Base-by-base conservation (phyloP, 1,140 invertebrate species). In the Acromyrmex heyeri region DNA sequence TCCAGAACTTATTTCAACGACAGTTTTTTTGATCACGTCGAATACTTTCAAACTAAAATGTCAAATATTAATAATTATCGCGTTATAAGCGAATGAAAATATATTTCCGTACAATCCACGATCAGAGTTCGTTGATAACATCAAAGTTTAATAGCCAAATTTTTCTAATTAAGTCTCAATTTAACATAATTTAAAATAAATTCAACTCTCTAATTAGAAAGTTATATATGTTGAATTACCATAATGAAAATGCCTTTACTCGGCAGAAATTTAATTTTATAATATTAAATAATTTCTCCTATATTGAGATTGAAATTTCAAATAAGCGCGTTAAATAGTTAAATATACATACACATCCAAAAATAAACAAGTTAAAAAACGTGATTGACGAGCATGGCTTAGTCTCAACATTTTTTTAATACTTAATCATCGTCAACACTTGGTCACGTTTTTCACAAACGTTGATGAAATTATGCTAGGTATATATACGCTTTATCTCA, bases 401-500 rank as follows among this genome's bases (percentile, higher is more conserved):
- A 82, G 72, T 50, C 24, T 73, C 18, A 55, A 14, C 53, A 7
- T 34, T 44, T 44, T 34, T 83, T 75, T 75, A 44, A 83, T 61
- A 83, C 27, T 24, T 75, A 61, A 53, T 12, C n/a, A 18, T n/a
- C 48, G 27, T 30, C 79, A 34, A 82, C 67, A 59, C 24, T 82
- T 59, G 79, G 21, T 18, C 24, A 24, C 24, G 21, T 48, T 24
- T 73, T 38, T 4, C 21, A 21, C 55, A 38, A 59, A 75, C 38
- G 50, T 38, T 73, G 59, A 79, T 27, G 48, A 81, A 55, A 83
- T 61, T 83, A 67, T 83, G 10, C 69, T 69, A 55, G 30, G 14
- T 38, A 0, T 38, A 0, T 14, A 48, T 16, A 6, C 24, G 27
- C 38, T 48, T 83, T 59, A 73, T 82, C 55, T 30, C 53, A 12